These are phyloP conservation scores for Acanthaster planci DNA, from an alignment of 35 echinoderm and acorn worm genomes.

Conservation along the genomic window DNA sequence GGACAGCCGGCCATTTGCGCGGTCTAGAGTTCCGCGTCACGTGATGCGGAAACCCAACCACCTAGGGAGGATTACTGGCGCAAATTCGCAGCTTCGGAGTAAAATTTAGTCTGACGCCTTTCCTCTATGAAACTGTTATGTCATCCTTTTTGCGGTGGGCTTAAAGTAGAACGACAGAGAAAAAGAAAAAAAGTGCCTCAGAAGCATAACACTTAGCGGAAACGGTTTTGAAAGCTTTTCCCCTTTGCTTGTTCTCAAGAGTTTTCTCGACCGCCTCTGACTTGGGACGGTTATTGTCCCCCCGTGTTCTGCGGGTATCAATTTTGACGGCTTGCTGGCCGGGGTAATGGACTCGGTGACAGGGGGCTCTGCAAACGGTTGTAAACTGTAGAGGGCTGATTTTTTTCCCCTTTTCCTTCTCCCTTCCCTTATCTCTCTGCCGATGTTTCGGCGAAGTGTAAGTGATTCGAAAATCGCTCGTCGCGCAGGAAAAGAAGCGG, in stretches of 20 bases:
- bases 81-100: not conserved
- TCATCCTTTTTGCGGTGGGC: not conserved
- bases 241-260: not conserved
- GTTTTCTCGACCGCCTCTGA: not conserved
- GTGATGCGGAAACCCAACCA: conserved; percentile 24
- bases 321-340: conserved; percentile 5
- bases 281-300: conserved; percentile 11
- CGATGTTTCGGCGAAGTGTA: conserved; percentile 16
- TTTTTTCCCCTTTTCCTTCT: no score
- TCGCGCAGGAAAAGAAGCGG: not conserved
- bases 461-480: conserved; percentile 8
- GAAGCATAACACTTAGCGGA: not conserved
- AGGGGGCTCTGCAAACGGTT: not conserved
- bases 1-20: conserved; percentile 18
- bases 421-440: no score
- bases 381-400: not conserved
- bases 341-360: not conserved
- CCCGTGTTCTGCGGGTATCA: not conserved
- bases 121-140: not conserved
- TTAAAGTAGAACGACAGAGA: not conserved
- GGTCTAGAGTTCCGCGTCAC: conserved; percentile 6
- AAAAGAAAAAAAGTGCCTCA: not conserved
- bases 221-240: conserved; percentile 16
- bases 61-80: conserved; percentile 3
- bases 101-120: not conserved